Conservation (phyloP, 2,888 invertebrate species). For the Augochlorella aurata region DNA sequence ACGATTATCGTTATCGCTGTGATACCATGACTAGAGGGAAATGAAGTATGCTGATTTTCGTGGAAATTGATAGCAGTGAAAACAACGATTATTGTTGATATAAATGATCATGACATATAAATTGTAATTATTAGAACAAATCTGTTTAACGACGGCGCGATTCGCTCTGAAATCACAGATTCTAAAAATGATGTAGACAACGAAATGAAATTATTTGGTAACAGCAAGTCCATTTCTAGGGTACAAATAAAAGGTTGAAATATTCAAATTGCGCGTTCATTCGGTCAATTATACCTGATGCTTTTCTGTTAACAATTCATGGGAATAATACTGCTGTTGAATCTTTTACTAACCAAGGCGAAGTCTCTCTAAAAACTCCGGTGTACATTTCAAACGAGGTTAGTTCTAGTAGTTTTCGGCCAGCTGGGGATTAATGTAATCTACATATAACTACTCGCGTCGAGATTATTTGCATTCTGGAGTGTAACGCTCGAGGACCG, state of each 20-base stretch:
- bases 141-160: no score
- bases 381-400: slow-evolving; percentile 39
- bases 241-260: neutral
- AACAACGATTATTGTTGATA: no score
- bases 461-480: slow-evolving; percentile 62
- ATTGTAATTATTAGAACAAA: neutral
- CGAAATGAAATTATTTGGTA: neutral
- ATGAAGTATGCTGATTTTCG: no score
- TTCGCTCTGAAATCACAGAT: no score
- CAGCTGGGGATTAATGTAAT: slow-evolving; percentile 67
- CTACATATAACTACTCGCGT: slow-evolving; percentile 59
- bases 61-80: no score
- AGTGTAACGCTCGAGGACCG: slow-evolving; percentile 46
- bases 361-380: slow-evolving; percentile 22
- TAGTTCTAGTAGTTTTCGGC: slow-evolving; percentile 64
- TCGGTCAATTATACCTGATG: neutral
- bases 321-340: slow-evolving; percentile 12
- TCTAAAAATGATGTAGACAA: no score
- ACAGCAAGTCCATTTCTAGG: no score
- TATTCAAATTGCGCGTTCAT: neutral
- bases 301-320: neutral
- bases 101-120: neutral
- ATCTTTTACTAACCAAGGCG: slow-evolving; percentile 20
- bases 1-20: neutral
- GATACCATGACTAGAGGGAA: neutral